Evolutionary conservation across 1,140 invertebrate species (phyloP).

Genomic region (Drosophila sp.): DNA sequence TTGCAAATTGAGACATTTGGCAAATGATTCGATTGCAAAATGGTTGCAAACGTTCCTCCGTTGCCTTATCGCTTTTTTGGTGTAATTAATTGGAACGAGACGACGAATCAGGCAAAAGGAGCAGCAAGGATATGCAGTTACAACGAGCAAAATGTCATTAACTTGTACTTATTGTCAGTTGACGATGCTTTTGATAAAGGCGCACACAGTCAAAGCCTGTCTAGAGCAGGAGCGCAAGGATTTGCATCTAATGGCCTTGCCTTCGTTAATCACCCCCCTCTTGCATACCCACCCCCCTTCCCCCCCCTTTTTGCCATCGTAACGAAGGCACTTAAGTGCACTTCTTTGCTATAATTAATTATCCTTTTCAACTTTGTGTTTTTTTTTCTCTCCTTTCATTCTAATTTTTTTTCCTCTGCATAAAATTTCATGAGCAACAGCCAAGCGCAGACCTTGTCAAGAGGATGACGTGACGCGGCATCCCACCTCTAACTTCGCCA

Average conservation of each 20-base stretch:
- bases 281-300: not conserved
- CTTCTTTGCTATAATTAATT: slow-evolving; percentile 81
- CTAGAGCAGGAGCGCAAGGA: slow-evolving; percentile 55
- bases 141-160: slow-evolving; percentile 79
- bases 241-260: slow-evolving; percentile 70
- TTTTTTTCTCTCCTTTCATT: not conserved
- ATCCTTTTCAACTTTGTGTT: slow-evolving; percentile 69
- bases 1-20: slow-evolving; percentile 71
- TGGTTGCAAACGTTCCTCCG: not conserved
- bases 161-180: slow-evolving; percentile 78
- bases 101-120: slow-evolving; percentile 27
- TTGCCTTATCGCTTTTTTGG: slow-evolving; percentile 52
- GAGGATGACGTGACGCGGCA: slow-evolving; percentile 16
- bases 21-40: slow-evolving; percentile 77
- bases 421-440: slow-evolving; percentile 77
- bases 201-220: slow-evolving; percentile 71
- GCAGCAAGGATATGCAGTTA: slow-evolving; percentile 59
- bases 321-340: slow-evolving; percentile 81
- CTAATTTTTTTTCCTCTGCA: slow-evolving; percentile 51
- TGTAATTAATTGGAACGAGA: slow-evolving; percentile 74
- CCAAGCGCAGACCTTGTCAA: slow-evolving; percentile 37
- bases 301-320: slow-evolving; percentile 46
- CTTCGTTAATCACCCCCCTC: slow-evolving; percentile 12
- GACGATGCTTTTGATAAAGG: slow-evolving; percentile 73
- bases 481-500: slow-evolving; percentile 35